Evolutionary conservation across 2,113 vertebrate genomes (phyloP), one percentile per base, ranked within the genome.

Genomic region (Psettodes erumei): DNA sequence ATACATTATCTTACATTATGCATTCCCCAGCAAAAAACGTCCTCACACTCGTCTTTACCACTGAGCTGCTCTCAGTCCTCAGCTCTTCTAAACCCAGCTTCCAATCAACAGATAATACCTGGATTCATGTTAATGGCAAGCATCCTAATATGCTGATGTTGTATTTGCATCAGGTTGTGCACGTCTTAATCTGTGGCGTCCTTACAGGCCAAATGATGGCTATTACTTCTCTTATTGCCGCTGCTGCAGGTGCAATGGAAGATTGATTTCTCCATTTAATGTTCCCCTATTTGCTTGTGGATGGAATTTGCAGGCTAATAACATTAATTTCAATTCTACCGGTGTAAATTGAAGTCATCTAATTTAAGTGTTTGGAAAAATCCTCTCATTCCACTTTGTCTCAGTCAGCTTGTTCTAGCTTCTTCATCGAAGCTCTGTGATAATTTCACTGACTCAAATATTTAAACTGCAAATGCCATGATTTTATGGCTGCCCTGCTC

Each of bases 161-260:
- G 69, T 54, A 58, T 75, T 76, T 80, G 56, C 32, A 78, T 76
- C 37, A 68, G 38, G 28, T 50, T 71, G 61, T 40, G 59, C 25
- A 60, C 12, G 15, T 42, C 25, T 32, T 62, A 33, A 70, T 48
- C 30, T 15, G 9, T 3, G 1, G 5, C 21, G 56, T 3, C 11
- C 72, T 84, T 71, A 80, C 42, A 8, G 33, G 30, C 23, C 30
- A 43, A 50, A 69, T 47, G 48, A 77, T n/a, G 19, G 42, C 53
- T 27, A 25, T 50, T 73, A 69, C 28, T 27, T 47, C 16, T 53
- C 33, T 25, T 61, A n/a, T 21, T 73, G 38, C 35, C 38, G 60
- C n/a, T 1, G 5, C 27, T 59, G 30, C 43, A 62, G 55, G 55
- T 37, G 71, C n/a, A 77, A 43, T 23, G 54, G 13, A 55, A 47